Evolutionary conservation across 2,888 invertebrate species (phyloP), one percentile per base, ranked within the genome.

Genomic region (Alcis repandata): DNA sequence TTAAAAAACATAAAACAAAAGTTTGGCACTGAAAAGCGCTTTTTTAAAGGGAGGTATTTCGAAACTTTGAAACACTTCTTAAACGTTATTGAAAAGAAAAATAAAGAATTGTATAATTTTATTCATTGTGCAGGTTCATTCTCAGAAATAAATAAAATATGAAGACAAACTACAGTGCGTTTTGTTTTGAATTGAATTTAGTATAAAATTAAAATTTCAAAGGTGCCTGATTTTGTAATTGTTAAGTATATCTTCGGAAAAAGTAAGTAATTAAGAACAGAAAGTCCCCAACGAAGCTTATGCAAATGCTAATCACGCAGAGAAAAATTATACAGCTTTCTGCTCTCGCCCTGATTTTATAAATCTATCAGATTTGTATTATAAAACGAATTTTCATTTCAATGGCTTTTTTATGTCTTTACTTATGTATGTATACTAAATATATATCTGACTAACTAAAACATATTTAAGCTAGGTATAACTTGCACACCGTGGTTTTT

Each of bases 281-380:
- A 71, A 76, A 78, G 76, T 73, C 73, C 79, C 52, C 56, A 60
- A 52, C 60, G 72, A 74, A 74, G 79, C 82, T 87, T 89, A 89
- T 89, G 89, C 84, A 86, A 88, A 89, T 87, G 71, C 69, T 81
- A 83, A 83, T 86, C 83, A 85, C 81, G 77, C 73, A 41, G 60
- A 63, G 53, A 86, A 85, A 88, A 86, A 88, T 84, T 27, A 83
- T 84, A 83, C 78, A 77, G 79, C 77, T 80, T 75, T 77, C 53
- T 59, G 38, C 54, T 41, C 64, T 64, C 22, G 43, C 54, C 20
- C 36, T 46, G 40, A 56, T 60, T 60, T 54, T 38, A 19, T 57
- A 19, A 45, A 60, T 52, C 51, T 53, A n/a, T n/a, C n/a, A n/a
- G n/a, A n/a, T n/a, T n/a, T n/a, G n/a, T n/a, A n/a, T n/a, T n/a